These are phyloP conservation scores for Lophotis ruficrista DNA, from an alignment of 2,113 vertebrate species.

Conservation along the genomic window DNA sequence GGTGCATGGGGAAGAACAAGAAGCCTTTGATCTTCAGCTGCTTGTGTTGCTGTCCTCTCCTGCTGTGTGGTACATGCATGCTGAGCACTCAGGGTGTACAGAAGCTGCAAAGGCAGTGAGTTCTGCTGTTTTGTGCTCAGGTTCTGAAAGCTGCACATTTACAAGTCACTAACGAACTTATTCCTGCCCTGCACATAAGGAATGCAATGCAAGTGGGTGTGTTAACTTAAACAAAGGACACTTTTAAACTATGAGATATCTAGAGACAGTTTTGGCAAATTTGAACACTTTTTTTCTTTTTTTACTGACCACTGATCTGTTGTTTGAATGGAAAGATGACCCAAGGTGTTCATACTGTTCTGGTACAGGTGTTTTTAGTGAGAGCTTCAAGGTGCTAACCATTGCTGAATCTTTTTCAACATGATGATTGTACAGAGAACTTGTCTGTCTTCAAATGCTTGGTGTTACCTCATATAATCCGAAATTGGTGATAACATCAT, in stretches of 20 bases:
- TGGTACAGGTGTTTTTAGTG: background rate
- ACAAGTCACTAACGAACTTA: background rate
- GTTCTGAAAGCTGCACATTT: background rate
- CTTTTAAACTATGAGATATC: background rate
- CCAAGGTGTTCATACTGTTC: background rate
- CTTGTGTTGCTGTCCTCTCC: background rate
- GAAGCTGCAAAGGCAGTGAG: background rate
- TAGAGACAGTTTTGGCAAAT: background rate
- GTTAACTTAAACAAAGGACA: background rate
- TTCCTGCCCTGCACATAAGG: background rate
- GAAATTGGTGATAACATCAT: background rate
- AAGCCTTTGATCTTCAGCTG: background rate
- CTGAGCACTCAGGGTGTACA: background rate
- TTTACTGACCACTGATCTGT: background rate
- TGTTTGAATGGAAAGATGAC: background rate
- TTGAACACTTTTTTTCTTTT: background rate
- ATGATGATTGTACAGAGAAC: background rate
- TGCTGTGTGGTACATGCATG: accelerated
- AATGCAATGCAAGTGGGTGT: background rate
- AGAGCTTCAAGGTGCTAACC: background rate
- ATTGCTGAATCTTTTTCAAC: background rate
- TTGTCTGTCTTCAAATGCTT: background rate
- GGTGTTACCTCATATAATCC: background rate
- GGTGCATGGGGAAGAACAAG: background rate
- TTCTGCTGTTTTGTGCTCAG: background rate